Base-by-base conservation (phyloP, 2,888 invertebrate genomes). In the Aphidius colemani region DNA sequence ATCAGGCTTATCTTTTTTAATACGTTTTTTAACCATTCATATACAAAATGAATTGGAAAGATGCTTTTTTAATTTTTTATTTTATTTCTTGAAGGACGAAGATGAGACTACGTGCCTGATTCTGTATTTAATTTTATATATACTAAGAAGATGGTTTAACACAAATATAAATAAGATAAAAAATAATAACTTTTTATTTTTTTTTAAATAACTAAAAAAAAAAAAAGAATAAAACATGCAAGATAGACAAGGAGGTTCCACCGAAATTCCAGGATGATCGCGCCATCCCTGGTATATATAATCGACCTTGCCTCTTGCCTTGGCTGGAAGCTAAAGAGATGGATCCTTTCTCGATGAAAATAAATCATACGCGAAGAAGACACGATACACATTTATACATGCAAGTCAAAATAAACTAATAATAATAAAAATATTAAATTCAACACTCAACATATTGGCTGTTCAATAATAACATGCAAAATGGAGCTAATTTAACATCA, bases 251-350 rank as follows among this genome's bases (percentile, higher is more conserved):
- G 39, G 46, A 44, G 13, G 7, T 7, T 39, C n/a, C 13, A 40
- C 62, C 53, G 66, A 61, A 69, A 68, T 69, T 66, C 69, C 64
- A 62, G 59, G 43, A 58, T 39, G 62, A 65, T 62, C 61, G 64
- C 66, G 53, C 61, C 63, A 64, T 67, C 66, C 67, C 64, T 63
- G 48, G 5, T 30, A 30, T 30, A 30, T 63, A 67, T 67, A 67
- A 69, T 66, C 67, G 67, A 30, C 58, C 45, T 67, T 66, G 66
- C 63, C 63, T 66, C 40, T 10, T 10, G 30, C 51, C 51, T 9
- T 30, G 30, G 10, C 18, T 50, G 8, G 50, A 18, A 30, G 18
- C 30, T 50, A 57, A 30, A 45, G 46, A 44, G 56, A 30, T 57
- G 56, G 44, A 57, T 57, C 40, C 56, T 57, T 53, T 43, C 43